Evolutionary conservation across 2,888 invertebrate species (phyloP).

Genomic region (Coelopa pilipes): DNA sequence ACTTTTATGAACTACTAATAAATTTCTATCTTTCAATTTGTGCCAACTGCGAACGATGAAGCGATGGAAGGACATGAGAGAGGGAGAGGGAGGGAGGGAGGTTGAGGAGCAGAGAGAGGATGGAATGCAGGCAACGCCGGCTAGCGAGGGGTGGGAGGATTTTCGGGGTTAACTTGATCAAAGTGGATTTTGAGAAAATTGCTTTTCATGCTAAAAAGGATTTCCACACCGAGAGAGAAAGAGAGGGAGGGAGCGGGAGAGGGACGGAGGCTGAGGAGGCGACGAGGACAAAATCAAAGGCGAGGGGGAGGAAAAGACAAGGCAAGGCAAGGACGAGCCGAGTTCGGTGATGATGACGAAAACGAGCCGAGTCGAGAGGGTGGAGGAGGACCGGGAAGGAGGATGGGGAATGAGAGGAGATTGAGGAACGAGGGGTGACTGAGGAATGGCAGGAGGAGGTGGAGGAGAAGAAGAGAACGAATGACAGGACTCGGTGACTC

Average conservation of each 20-base stretch:
- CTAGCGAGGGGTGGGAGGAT: not conserved
- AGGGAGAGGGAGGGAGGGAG: too few relatives aligned
- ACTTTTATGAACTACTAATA: conserved; percentile 22
- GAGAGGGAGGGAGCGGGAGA: too few relatives aligned
- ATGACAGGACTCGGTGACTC: not conserved
- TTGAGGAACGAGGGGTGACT: too few relatives aligned
- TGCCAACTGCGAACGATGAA: not conserved
- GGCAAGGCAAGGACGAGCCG: too few relatives aligned
- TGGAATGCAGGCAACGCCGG: conserved; percentile 13
- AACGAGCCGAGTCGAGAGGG: not conserved
- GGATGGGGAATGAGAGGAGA: not conserved
- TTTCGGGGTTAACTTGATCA: conserved; percentile 32
- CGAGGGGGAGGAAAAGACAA: not conserved
- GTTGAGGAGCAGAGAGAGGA: too few relatives aligned
- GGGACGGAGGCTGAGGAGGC: not conserved
- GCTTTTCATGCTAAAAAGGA: conserved; percentile 35
- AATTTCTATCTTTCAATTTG: conserved; percentile 29
- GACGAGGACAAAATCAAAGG: not conserved
- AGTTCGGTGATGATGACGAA: too few relatives aligned
- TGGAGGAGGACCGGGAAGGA: not conserved
- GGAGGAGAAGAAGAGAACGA: too few relatives aligned
- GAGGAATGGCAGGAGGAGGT: not conserved
- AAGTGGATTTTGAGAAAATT: conserved; percentile 40
- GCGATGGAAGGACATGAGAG: too few relatives aligned
- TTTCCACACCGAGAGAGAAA: not conserved